Evolutionary conservation across 2,113 vertebrate genomes (phyloP), one percentile per base, ranked within the genome.

Genomic region (Calidris pygmaea): DNA sequence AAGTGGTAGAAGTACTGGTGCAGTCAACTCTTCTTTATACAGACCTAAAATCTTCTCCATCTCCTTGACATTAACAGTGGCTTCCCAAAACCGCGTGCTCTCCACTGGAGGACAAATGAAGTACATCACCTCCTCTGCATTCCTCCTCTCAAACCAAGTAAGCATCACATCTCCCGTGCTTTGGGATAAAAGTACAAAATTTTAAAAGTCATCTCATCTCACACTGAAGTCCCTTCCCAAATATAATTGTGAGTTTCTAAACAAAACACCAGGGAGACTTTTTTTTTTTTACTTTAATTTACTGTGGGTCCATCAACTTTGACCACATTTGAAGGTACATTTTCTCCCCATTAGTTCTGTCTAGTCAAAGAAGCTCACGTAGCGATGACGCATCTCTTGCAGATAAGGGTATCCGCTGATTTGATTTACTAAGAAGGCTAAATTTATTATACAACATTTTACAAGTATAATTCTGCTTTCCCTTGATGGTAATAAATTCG

Each of bases 361-460:
- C 89, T 85, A 90, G 79, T 86, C 88, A 78, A 87, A 87, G 83
- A 91, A 90, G 50, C 80, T 90, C 93, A 96, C 75, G 55, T 90
- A 88, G 78, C 24, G 14, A 95, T 97, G 97, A 97, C 96, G 97
- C 96, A 97, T 87, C 90, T 86, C 34, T 93, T 83, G 65, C 68
- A 93, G 93, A 95, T 97, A 97, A 97, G 76, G 84, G 79, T 97
- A 96, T 85, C 86, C 4, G 15, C 87, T 96, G 93, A 97, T 96
- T 95, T 93, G 94, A 98, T 98, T 95, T 97, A 97, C 93, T 96
- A 94, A 93, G 96, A 59, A 93, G 87, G 81, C 93, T 98, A 97
- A 97, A 97, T 98, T 97, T 97, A 98, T 98, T 97, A 97, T 87
- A 84, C 87, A 95, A 95, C 96, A 89, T 97, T 97, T 98, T 98